Base-by-base conservation (phyloP, 1,140 invertebrate species). In the Myzus persicae region DNA sequence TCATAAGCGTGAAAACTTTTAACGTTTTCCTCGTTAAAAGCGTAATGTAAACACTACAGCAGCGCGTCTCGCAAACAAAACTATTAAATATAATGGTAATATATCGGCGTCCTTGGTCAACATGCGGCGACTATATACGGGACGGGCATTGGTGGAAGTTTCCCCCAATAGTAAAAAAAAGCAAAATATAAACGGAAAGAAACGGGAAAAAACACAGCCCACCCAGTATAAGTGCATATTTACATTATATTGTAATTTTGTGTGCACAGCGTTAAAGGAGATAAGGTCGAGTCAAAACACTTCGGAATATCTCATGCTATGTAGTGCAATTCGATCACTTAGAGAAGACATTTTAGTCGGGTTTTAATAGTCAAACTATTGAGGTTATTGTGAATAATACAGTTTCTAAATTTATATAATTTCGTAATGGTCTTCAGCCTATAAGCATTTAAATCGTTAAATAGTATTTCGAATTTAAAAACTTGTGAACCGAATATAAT, bases 321-420 rank as follows among this genome's bases (percentile, higher is more conserved):
- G 18, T 76, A 14, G 31, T 20, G 59, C 36, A 26, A 76, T 76
- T 76, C 59, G 59, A n/a, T n/a, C 31, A 36, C 4, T 76, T 5
- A 18, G 59, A 54, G 59, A 31, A n/a, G 31, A 1, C 14, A n/a
- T 76, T 76, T 76, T 76, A 18, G 59, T 76, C 14, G n/a, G 5
- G 31, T n/a, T 76, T 76, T 76, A 76, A 76, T 76, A n/a, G 59
- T 76, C n/a, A 76, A 76, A 36, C 59, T 76, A 76, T 76, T 76
- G n/a, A 76, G 31, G 1, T 76, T 76, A 9, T 76, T 76, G 31
- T 76, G 59, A 76, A 76, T 76, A 4, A 76, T 18, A 67, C 31
- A 14, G 54, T 31, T 59, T 59, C 9, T 31, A 31, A 59, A 59
- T 59, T 59, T 59, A 76, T 14, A 76, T 14, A 11, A 67, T 18